These are phyloP conservation scores for Caenorhabditis uteleia DNA, from an alignment of 2,888 invertebrate genomes.

Conservation along the genomic window DNA sequence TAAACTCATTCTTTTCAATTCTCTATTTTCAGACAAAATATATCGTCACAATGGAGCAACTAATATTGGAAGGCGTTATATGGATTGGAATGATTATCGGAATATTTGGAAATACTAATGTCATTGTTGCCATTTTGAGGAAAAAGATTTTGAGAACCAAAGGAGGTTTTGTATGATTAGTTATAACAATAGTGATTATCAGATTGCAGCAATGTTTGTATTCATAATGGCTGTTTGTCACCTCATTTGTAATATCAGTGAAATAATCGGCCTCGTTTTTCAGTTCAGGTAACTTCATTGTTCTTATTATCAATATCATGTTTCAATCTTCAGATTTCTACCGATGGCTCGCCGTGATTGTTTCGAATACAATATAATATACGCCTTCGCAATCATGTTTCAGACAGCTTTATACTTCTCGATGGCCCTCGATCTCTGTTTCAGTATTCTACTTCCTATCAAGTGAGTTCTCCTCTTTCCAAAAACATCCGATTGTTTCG, in stretches of 20 bases:
- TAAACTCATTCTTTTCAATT: no score
- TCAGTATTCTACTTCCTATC: conserved; percentile 29
- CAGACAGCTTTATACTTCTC: conserved; percentile 23
- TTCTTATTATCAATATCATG: background rate
- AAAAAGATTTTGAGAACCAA: conserved; percentile 30
- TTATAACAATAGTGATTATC: background rate
- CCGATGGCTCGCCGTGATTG: conserved; percentile 21
- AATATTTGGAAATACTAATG: conserved; percentile 33
- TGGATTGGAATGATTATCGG: conserved; percentile 13
- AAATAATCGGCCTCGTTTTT: conserved; percentile 12
- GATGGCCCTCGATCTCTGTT: conserved; percentile 23
- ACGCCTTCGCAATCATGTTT: conserved; percentile 21
- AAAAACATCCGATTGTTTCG: background rate
- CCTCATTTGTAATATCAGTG: conserved; percentile 26
- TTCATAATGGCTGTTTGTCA: conserved; percentile 14
- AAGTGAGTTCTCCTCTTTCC: conserved; percentile 12
- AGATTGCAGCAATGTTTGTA: conserved; percentile 23
- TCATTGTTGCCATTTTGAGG: conserved; percentile 25
- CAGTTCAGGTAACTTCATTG: conserved; percentile 11
- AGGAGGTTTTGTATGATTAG: conserved; percentile 9
- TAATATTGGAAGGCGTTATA: conserved; percentile 9
- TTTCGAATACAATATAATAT: conserved; percentile 29
- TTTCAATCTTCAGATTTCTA: conserved; percentile 14
- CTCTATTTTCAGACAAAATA: no score
- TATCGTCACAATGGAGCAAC: conserved; percentile 20